phyloP scores from a whole-genome alignment of 2,113 vertebrate species.

The Alethe diademata region DNA sequence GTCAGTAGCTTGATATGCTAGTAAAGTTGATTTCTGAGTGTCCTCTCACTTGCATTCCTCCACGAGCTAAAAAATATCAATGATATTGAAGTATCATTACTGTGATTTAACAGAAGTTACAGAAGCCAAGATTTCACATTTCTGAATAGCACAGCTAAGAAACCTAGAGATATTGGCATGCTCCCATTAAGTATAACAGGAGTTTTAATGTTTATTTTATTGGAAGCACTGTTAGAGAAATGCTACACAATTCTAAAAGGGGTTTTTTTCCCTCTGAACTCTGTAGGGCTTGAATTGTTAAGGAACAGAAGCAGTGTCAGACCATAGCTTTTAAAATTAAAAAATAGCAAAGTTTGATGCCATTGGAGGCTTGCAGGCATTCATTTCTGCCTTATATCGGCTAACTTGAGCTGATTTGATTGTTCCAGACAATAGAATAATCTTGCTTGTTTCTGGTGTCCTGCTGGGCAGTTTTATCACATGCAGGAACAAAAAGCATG shows the following conservation, averaged over 20 bases:
- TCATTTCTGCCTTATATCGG: not conserved
- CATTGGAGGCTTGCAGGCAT: not conserved
- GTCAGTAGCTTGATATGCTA: not conserved
- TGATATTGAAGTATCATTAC: not conserved
- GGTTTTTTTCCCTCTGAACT: not conserved
- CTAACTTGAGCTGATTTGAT: constrained; percentile 38
- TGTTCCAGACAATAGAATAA: constrained; percentile 28
- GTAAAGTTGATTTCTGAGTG: not conserved
- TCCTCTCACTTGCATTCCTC: not conserved
- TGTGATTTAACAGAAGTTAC: not conserved
- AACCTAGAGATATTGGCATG: not conserved
- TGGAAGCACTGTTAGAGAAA: not conserved
- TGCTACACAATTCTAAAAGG: not conserved
- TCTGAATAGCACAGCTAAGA: constrained; percentile 5
- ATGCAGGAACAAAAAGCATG: not conserved
- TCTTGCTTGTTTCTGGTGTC: constrained; percentile 40
- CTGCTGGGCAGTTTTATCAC: constrained; percentile 42
- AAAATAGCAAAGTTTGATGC: not conserved
- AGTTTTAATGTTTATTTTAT: not conserved
- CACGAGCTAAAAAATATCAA: not conserved
- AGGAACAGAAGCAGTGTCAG: not conserved
- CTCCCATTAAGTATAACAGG: not conserved
- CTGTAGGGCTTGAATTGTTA: not conserved
- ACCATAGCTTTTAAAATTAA: not conserved
- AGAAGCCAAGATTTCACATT: not conserved